phyloP scores from a whole-genome alignment of 2,888 invertebrate species.

The Pyrocoelia pectoralis region DNA sequence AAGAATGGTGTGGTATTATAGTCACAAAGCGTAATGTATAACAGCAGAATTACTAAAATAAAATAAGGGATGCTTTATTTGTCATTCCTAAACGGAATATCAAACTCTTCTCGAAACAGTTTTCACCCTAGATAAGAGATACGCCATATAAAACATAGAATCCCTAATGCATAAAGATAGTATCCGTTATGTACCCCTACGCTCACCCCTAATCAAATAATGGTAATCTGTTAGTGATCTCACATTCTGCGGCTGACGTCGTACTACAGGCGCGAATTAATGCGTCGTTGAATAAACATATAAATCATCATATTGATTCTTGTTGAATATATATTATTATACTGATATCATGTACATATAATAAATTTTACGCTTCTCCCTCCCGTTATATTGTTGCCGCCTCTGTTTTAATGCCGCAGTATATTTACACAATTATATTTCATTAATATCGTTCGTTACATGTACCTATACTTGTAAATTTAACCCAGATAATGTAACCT shows the following conservation, averaged over 20 bases:
- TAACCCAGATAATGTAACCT: neutral
- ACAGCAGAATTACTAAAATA: slow-evolving; percentile 39
- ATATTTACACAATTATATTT: neutral
- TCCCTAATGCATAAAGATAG: slow-evolving; percentile 41
- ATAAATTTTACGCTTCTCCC: neutral
- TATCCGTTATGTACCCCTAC: slow-evolving; percentile 36
- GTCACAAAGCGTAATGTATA: slow-evolving; percentile 36
- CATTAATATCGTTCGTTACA: neutral
- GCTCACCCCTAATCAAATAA: slow-evolving; percentile 41
- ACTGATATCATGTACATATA: neutral
- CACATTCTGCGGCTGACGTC: slow-evolving; percentile 41
- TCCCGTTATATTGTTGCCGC: neutral
- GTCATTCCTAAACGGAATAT: slow-evolving; percentile 28
- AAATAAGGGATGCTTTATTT: slow-evolving; percentile 38
- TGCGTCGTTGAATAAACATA: slow-evolving; percentile 35
- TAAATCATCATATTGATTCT: slow-evolving; percentile 39
- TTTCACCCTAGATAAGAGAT: slow-evolving; percentile 39
- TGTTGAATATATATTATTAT: slow-evolving; percentile 27
- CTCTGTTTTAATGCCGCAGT: too few relatives aligned
- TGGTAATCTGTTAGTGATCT: slow-evolving; percentile 40
- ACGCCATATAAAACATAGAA: slow-evolving; percentile 37
- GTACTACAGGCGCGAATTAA: slow-evolving; percentile 34
- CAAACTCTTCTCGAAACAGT: slow-evolving; percentile 35
- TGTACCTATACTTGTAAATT: neutral
- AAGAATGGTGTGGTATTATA: slow-evolving; percentile 38